phyloP scores from a whole-genome alignment of 2,888 invertebrate genomes.

The Automeris io region DNA sequence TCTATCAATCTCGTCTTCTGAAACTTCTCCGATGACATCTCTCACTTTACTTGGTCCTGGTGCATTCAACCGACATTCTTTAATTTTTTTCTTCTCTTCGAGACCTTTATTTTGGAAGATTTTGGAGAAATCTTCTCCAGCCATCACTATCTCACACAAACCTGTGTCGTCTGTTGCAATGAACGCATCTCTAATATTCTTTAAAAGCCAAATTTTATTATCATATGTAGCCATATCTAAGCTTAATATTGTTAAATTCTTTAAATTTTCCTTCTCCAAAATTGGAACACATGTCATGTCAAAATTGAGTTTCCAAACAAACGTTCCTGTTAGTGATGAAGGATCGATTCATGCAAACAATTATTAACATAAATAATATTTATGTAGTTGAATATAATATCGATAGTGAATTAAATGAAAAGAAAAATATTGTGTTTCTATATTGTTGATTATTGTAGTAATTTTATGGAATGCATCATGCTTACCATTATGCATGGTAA shows the following conservation, averaged over 20 bases:
- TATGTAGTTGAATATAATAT: too few relatives aligned
- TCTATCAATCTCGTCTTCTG: slow-evolving; percentile 53
- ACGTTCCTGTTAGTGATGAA: too few relatives aligned
- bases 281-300: slow-evolving; percentile 27
- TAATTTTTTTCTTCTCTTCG: slow-evolving; percentile 55
- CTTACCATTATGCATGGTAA: too few relatives aligned
- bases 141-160: slow-evolving; percentile 94
- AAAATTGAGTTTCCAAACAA: slow-evolving; percentile 25
- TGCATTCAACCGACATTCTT: slow-evolving; percentile 41
- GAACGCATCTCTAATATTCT: slow-evolving; percentile 95
- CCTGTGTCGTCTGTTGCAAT: slow-evolving; percentile 97
- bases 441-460: too few relatives aligned
- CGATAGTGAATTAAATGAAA: too few relatives aligned
- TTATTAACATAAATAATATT: too few relatives aligned
- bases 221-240: slow-evolving; percentile 92
- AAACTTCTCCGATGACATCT: slow-evolving; percentile 47
- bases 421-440: too few relatives aligned
- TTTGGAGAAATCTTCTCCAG: slow-evolving; percentile 86
- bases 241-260: slow-evolving; percentile 11
- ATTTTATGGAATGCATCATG: too few relatives aligned
- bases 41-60: slow-evolving; percentile 52
- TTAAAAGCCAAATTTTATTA: slow-evolving; percentile 93
- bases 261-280: slow-evolving; percentile 20
- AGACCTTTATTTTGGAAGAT: slow-evolving; percentile 64
- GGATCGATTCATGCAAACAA: too few relatives aligned